Conservation (phyloP, 1,140 invertebrate species). For the Acromyrmex charruanus region DNA sequence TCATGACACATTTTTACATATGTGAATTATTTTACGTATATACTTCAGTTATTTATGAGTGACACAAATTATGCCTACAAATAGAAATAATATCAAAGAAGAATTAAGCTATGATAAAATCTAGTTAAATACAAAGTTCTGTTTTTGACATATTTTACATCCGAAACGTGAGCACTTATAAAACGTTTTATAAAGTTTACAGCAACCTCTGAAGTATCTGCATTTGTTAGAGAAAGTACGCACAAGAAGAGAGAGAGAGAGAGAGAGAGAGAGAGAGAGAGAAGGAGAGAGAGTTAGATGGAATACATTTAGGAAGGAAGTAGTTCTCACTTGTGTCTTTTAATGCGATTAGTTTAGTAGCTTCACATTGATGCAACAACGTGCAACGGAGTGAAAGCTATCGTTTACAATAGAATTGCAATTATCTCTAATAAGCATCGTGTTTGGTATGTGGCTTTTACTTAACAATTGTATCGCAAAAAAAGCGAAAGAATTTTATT, state of each 20-base stretch:
- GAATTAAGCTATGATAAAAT: constrained; percentile 31
- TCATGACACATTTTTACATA: not conserved
- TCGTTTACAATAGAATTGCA: constrained; percentile 35
- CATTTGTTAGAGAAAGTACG: constrained; percentile 48
- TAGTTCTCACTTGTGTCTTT: constrained; percentile 57
- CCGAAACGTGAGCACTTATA: constrained; percentile 32
- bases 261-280: constrained; percentile 21
- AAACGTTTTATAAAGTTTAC: constrained; percentile 54
- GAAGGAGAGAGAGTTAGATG: constrained; percentile 14
- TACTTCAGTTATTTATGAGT: not conserved
- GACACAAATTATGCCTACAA: not conserved
- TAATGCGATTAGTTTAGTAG: constrained; percentile 58
- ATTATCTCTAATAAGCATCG: constrained; percentile 47
- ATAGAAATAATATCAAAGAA: constrained; percentile 11
- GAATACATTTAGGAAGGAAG: constrained; percentile 38
- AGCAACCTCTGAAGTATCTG: constrained; percentile 46
- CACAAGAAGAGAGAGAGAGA: not conserved
- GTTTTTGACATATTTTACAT: constrained; percentile 34
- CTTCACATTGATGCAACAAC: constrained; percentile 30
- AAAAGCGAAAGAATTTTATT: not conserved
- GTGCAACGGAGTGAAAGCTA: constrained; percentile 23
- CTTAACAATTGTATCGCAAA: not conserved
- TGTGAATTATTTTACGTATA: not conserved
- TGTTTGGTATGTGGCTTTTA: constrained; percentile 30
- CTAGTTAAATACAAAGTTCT: constrained; percentile 39